phyloP scores from a whole-genome alignment of 2,888 invertebrate species.

The Andrena chrysosceles region DNA sequence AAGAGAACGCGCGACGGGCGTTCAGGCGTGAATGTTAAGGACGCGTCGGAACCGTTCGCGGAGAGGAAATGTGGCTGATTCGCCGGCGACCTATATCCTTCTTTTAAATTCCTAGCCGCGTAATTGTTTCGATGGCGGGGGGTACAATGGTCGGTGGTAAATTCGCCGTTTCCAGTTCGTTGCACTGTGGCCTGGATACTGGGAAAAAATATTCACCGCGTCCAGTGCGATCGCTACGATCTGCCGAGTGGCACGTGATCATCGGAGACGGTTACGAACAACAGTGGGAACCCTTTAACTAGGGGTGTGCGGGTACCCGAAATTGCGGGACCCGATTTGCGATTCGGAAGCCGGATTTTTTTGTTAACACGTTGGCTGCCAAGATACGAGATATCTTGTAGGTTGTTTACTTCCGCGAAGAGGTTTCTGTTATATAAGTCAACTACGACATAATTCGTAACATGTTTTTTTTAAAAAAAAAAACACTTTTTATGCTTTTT shows the following conservation, averaged over 20 bases:
- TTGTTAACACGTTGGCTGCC: no score
- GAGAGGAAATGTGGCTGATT: slow-evolving; percentile 50
- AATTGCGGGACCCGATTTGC: no score
- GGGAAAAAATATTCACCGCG: slow-evolving; percentile 9
- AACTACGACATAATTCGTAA: no score
- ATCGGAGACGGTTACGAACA: background rate
- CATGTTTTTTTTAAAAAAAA: no score
- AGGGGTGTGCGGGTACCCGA: no score
- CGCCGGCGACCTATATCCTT: slow-evolving; percentile 51
- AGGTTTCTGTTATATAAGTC: no score
- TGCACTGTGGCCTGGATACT: slow-evolving; percentile 40
- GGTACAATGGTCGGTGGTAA: slow-evolving; percentile 10
- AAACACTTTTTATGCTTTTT: no score
- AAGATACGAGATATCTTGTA: no score
- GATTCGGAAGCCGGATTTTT: no score
- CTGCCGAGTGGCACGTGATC: background rate
- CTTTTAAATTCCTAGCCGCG: slow-evolving; percentile 55
- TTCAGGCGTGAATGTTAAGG: slow-evolving; percentile 34
- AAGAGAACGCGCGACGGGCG: background rate
- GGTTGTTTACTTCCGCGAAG: no score
- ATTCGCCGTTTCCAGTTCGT: slow-evolving; percentile 58
- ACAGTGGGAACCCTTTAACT: background rate
- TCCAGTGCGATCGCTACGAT: slow-evolving; percentile 6
- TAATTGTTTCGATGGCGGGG: slow-evolving; percentile 47
- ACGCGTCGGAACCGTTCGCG: slow-evolving; percentile 26